A percentile compares a stretch with the other conserved stretches of the same genome.
Conservation (phyloP, 1,140 invertebrate species). For the Teleogryllus occipitalis region DNA sequence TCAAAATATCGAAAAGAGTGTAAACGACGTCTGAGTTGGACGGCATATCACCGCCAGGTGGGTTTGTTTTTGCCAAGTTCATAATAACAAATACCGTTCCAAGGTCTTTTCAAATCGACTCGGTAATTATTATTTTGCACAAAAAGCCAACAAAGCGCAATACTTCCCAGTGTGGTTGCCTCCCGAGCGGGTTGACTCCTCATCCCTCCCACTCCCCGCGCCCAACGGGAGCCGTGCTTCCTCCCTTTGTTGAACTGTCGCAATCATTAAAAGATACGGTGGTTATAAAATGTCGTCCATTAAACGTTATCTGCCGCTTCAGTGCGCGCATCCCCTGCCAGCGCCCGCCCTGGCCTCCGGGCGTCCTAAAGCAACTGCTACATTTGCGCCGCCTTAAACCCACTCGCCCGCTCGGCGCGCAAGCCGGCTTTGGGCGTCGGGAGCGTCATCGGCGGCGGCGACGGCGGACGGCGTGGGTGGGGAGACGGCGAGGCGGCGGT, state of each 20-base stretch:
- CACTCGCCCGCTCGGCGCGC: not conserved
- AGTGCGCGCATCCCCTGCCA: not conserved
- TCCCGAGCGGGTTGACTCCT: not conserved
- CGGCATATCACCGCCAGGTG: not conserved
- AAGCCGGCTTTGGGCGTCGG: no score
- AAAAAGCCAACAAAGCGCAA: not conserved
- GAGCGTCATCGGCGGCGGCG: no score
- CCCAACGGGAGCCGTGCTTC: not conserved
- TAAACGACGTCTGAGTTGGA: not conserved
- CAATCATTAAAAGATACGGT: slow-evolving; percentile 5
- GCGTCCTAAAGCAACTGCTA: not conserved
- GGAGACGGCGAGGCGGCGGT: no score
- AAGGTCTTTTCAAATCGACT: not conserved
- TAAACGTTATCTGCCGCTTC: not conserved
- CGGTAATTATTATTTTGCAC: not conserved
- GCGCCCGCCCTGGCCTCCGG: not conserved
- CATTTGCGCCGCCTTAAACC: not conserved
- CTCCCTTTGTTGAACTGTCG: not conserved
- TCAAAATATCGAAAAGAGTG: no score
- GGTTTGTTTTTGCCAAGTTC: not conserved
- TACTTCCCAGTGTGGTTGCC: not conserved
- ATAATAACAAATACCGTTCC: not conserved
- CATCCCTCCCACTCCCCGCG: not conserved
- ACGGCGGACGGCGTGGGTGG: no score
- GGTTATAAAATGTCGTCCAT: slow-evolving; percentile 4